Conservation (phyloP, 2,888 invertebrate species). For the Rhamphomyia laevipes region DNA sequence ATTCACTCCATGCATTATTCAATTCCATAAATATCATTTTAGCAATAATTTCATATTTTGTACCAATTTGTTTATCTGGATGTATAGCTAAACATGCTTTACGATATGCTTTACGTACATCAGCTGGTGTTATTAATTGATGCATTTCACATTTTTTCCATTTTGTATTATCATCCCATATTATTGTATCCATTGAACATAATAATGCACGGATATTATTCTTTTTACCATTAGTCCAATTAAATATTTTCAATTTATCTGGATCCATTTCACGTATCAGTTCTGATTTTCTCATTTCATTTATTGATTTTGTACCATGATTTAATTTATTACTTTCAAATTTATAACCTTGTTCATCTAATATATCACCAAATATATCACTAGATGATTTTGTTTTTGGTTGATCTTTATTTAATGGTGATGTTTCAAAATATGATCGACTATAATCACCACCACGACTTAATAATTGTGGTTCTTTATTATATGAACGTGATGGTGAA, state of each 20-base stretch:
- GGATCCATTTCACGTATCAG: conserved; percentile 83
- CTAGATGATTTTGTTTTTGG: not conserved
- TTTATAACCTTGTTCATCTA: conserved; percentile 82
- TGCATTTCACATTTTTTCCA: conserved; percentile 95
- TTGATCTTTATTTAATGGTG: not conserved
- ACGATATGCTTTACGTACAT: conserved; percentile 92
- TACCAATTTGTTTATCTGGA: conserved; percentile 97
- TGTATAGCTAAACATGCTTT: conserved; percentile 95
- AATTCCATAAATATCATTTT: conserved; percentile 97
- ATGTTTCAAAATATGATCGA: too few species aligned
- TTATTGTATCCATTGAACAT: conserved; percentile 84
- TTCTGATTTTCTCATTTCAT: conserved; percentile 84
- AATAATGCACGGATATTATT: conserved; percentile 90
- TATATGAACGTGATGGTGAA: too few species aligned
- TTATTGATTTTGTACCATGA: conserved; percentile 74
- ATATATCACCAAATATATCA: conserved; percentile 81
- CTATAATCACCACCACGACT: too few species aligned
- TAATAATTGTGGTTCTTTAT: too few species aligned
- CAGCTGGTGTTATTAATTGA: conserved; percentile 77
- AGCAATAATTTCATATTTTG: conserved; percentile 83
- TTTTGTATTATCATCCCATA: conserved; percentile 84
- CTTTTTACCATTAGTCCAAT: conserved; percentile 91
- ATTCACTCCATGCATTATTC: conserved; percentile 97
- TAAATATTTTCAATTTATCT: conserved; percentile 68
- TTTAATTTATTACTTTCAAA: conserved; percentile 60